A percentile compares a stretch with the other conserved stretches of the same genome.
Evolutionary conservation across 2,113 vertebrate genomes (phyloP).

Genomic region (Epinephelus fuscoguttatus): DNA sequence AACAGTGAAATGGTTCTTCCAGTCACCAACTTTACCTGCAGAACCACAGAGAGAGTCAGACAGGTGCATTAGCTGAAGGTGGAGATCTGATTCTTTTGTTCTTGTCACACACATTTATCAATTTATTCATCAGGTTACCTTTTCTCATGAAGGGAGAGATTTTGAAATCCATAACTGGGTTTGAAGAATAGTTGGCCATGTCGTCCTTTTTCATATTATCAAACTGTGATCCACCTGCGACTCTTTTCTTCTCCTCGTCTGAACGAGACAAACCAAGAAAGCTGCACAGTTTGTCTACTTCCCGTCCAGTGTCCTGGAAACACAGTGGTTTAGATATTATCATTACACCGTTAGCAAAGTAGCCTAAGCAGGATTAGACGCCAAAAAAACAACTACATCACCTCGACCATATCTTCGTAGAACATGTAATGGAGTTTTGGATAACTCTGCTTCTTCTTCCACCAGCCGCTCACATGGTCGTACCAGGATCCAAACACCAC

Average conservation of each 20-base stretch:
- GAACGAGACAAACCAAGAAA: conserved; percentile 84
- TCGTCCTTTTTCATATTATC: conserved; percentile 86
- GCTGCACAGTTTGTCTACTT: conserved; percentile 82
- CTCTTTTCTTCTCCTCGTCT: conserved; percentile 64
- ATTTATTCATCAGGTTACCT: conserved; percentile 64
- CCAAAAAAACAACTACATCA: conserved; percentile 29
- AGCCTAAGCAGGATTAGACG: background rate
- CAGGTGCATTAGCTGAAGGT: too few species aligned
- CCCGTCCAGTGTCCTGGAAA: conserved; percentile 79
- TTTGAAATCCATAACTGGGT: conserved; percentile 67
- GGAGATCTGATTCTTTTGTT: background rate
- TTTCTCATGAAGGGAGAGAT: conserved; percentile 86
- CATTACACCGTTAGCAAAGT: background rate
- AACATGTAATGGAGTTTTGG: conserved; percentile 80
- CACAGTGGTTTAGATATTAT: background rate
- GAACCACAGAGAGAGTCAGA: conserved; percentile 13
- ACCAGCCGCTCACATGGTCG: conserved; percentile 86
- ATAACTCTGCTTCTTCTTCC: conserved; percentile 84
- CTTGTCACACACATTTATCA: background rate
- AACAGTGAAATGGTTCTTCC: conserved; percentile 80
- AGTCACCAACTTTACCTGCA: conserved; percentile 81
- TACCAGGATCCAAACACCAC: conserved; percentile 87
- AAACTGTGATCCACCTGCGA: conserved; percentile 83
- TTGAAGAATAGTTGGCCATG: conserved; percentile 81
- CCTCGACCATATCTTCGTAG: conserved; percentile 88